phyloP scores from a whole-genome alignment of 2,113 vertebrate genomes.

The Mobula birostris region DNA sequence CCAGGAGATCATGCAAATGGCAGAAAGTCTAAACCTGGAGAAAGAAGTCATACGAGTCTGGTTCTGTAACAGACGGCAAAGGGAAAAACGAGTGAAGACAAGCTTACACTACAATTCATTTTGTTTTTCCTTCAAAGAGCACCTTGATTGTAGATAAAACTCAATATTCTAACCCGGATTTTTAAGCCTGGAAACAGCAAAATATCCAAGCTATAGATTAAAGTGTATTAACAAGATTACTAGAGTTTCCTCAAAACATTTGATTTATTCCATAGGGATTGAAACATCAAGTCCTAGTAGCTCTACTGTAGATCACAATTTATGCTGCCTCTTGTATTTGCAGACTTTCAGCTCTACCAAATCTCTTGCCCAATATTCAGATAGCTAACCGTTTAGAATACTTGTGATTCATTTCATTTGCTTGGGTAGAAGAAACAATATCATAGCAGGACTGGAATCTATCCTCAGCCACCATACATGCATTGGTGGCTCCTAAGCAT shows the following conservation, averaged over 20 bases:
- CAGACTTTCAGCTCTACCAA: neutral
- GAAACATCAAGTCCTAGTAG: too few relatives aligned
- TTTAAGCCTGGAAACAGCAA: neutral
- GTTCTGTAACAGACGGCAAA: conserved; percentile 96
- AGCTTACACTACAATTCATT: conserved; percentile 84
- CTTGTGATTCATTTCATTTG: neutral
- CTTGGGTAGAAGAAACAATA: neutral
- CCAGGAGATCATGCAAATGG: conserved; percentile 90
- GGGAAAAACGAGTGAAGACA: conserved; percentile 95
- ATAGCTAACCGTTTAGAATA: neutral
- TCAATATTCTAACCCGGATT: neutral
- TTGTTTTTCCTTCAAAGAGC: conserved; percentile 69
- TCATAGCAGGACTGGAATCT: neutral
- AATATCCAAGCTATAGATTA: neutral
- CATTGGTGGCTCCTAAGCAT: neutral
- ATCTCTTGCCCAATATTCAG: neutral
- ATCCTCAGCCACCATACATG: neutral
- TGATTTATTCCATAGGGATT: neutral
- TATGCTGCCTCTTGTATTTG: neutral
- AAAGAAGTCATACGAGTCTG: conserved; percentile 97
- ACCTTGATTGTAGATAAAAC: conserved; percentile 66
- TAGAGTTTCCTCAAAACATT: neutral
- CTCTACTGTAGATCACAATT: neutral
- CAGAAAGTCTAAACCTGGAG: conserved; percentile 88
- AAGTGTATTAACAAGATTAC: neutral